Percentiles rank a stretch among this genome's conserved stretches.
Conservation (phyloP, 2,888 invertebrate genomes). For the Creontiades dilutus region DNA sequence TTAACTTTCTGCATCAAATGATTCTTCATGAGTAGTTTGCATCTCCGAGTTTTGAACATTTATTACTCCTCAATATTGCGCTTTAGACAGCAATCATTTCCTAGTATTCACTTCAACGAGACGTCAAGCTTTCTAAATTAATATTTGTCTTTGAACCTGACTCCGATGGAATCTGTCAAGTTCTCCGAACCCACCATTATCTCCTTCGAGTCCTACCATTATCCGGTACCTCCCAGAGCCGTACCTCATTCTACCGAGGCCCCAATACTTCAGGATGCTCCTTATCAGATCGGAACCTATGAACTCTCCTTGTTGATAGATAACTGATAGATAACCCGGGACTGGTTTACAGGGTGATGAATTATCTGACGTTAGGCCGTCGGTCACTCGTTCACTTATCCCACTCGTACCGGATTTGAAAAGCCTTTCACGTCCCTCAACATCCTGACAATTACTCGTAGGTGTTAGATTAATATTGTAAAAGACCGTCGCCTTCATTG, state of each 20-base stretch:
- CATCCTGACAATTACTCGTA: background rate
- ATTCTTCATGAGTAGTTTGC: no score
- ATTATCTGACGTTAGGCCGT: background rate
- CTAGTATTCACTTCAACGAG: no score
- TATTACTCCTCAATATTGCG: no score
- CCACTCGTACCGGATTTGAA: background rate
- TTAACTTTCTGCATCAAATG: no score
- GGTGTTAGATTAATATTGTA: background rate
- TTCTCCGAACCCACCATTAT: background rate
- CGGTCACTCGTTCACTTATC: background rate
- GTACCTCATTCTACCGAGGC: background rate
- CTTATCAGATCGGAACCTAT: background rate
- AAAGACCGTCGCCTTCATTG: no score
- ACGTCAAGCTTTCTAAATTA: background rate
- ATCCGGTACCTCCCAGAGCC: background rate
- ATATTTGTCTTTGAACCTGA: background rate
- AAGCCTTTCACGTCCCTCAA: background rate
- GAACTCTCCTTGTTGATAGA: background rate
- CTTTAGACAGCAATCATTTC: no score
- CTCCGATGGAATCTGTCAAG: background rate
- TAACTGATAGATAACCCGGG: background rate
- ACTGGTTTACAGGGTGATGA: background rate
- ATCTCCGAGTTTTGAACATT: no score
- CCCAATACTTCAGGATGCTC: background rate
- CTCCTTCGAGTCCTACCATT: background rate